Percentiles rank a stretch among this genome's conserved stretches.
Conservation (phyloP, 2,113 vertebrate genomes). For the Poeciliopsis turrubarensis region DNA sequence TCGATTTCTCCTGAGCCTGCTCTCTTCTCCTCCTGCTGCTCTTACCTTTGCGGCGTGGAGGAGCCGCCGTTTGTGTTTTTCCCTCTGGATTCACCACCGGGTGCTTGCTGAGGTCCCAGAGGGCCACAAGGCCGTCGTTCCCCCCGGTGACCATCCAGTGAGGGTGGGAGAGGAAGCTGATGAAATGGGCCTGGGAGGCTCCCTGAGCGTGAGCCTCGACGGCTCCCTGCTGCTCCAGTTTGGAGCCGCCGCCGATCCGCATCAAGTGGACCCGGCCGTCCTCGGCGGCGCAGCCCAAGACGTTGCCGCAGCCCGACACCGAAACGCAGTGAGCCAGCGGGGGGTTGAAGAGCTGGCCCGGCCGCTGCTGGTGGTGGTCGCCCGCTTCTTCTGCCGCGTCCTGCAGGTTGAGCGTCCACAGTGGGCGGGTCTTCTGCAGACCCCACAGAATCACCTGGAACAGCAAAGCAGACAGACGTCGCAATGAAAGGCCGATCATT, state of each 20-base stretch:
- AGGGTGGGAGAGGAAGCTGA: constrained; percentile 79
- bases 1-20: constrained; percentile 26
- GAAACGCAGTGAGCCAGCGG: constrained; percentile 90
- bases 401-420: constrained; percentile 90
- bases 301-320: constrained; percentile 86
- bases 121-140: constrained; percentile 88
- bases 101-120: constrained; percentile 87
- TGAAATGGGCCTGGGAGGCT: constrained; percentile 89
- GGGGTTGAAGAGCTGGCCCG: constrained; percentile 90
- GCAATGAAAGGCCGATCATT: too few relatives aligned
- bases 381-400: constrained; percentile 79
- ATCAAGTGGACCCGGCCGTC: constrained; percentile 89
- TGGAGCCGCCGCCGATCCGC: constrained; percentile 82
- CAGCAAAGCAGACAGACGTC: not conserved
- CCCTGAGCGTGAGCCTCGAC: constrained; percentile 88
- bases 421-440: constrained; percentile 89
- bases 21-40: constrained; percentile 67
- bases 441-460: constrained; percentile 92
- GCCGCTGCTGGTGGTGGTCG: constrained; percentile 55
- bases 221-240: constrained; percentile 82
- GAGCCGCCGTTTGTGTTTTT: constrained; percentile 57
- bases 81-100: constrained; percentile 75
- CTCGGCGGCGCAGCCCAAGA: constrained; percentile 90
- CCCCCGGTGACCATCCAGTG: constrained; percentile 90
- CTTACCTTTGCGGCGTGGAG: constrained; percentile 79